phyloP scores from a whole-genome alignment of 2,113 vertebrate species.

The Ivindomyrus marchei region DNA sequence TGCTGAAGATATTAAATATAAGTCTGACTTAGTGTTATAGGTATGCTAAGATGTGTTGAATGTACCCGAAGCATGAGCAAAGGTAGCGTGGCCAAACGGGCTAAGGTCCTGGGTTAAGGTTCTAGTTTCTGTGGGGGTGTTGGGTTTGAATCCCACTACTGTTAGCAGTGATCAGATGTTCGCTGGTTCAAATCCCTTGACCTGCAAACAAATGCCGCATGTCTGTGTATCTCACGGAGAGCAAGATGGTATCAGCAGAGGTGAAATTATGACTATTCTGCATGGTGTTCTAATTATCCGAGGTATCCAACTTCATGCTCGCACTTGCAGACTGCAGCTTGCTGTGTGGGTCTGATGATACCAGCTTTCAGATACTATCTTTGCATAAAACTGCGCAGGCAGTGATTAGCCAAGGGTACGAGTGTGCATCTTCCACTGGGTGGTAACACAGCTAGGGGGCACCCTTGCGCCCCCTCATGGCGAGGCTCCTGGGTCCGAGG shows the following conservation, averaged over 20 bases:
- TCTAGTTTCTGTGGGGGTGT: slow-evolving; percentile 60
- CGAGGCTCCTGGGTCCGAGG: slow-evolving; percentile 5
- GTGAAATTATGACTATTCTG: background rate
- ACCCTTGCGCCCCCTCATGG: background rate
- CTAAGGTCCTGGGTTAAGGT: slow-evolving; percentile 73
- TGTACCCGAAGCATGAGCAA: background rate
- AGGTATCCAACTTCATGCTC: background rate
- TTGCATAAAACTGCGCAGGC: slow-evolving; percentile 12
- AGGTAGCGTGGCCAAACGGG: slow-evolving; percentile 76
- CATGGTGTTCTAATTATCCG: background rate
- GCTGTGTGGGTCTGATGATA: background rate
- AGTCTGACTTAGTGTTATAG: background rate
- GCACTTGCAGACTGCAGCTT: background rate
- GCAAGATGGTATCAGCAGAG: background rate
- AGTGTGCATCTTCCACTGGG: slow-evolving; percentile 22
- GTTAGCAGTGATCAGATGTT: slow-evolving; percentile 25
- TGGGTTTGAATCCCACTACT: slow-evolving; percentile 60
- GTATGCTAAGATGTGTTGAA: background rate
- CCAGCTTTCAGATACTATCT: background rate
- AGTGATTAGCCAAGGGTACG: slow-evolving; percentile 13
- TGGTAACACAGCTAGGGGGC: background rate
- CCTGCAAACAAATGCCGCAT: background rate
- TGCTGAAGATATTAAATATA: background rate
- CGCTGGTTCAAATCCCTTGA: background rate
- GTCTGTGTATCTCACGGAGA: background rate